These are phyloP conservation scores for Caenorhabditis sulstoni DNA, from an alignment of 2,888 invertebrate species.

Conservation along the genomic window DNA sequence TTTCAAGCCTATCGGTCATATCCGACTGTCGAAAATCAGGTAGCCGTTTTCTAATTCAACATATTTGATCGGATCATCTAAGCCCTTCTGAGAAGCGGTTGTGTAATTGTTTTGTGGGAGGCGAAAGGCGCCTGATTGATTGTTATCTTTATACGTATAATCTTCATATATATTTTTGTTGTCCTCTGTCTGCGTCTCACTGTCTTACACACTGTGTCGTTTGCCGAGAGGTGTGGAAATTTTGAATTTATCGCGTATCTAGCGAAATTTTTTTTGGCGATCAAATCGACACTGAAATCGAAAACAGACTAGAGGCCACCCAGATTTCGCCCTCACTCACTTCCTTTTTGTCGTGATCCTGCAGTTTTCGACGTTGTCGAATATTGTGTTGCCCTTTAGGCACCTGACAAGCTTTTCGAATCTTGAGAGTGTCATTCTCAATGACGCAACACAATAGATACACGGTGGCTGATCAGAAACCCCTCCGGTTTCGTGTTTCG, in stretches of 20 bases:
- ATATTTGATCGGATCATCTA: conserved; percentile 53
- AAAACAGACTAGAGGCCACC: conserved; percentile 10
- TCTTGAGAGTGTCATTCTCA: conserved; percentile 42
- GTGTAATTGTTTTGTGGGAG: conserved; percentile 58
- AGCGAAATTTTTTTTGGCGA: conserved; percentile 14
- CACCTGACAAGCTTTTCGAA: neutral
- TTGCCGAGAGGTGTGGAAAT: conserved; percentile 36
- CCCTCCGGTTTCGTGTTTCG: conserved; percentile 3
- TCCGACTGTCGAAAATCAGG: conserved; percentile 51
- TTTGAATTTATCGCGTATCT: conserved; percentile 56
- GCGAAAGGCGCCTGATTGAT: conserved; percentile 57
- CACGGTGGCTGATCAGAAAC: conserved; percentile 29
- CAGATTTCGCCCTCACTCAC: conserved; percentile 26
- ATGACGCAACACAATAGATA: conserved; percentile 45
- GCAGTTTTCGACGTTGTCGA: neutral
- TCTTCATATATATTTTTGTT: conserved; percentile 59
- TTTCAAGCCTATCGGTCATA: conserved; percentile 48
- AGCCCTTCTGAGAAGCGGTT: conserved; percentile 35
- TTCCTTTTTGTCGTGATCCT: conserved; percentile 12
- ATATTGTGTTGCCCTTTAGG: too few species aligned
- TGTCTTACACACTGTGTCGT: conserved; percentile 1
- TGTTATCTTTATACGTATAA: conserved; percentile 63
- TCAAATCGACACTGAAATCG: conserved; percentile 3
- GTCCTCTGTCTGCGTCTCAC: conserved; percentile 39
- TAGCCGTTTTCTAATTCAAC: conserved; percentile 58